Conservation (phyloP, 2,797 vertebrate genomes). For the Siniperca undulata region DNA sequence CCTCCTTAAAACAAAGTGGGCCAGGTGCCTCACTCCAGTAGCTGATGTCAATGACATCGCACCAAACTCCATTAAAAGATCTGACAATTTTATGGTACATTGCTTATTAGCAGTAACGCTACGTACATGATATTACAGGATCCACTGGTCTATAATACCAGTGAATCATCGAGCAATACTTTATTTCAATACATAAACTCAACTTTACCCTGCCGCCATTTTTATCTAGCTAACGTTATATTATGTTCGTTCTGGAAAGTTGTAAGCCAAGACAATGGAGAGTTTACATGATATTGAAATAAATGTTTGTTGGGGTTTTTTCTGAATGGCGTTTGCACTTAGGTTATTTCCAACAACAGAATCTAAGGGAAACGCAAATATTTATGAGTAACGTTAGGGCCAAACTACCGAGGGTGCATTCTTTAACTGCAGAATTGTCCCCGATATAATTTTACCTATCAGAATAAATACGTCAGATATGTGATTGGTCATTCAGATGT, state of each 20-base stretch:
- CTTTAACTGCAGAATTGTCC: background rate
- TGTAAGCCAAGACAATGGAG: background rate
- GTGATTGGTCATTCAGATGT: constrained; percentile 37
- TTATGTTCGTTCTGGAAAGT: background rate
- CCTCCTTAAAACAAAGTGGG: too few relatives aligned
- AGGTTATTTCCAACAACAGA: background rate
- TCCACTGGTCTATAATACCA: background rate
- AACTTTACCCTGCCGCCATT: background rate
- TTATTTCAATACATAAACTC: background rate
- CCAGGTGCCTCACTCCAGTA: background rate
- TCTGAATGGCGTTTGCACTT: background rate
- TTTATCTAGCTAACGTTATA: background rate
- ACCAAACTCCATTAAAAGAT: constrained; percentile 24
- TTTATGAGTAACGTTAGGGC: rapidly evolving
- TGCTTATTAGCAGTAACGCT: background rate
- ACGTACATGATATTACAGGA: background rate
- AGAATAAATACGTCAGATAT: background rate
- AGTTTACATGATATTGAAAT: background rate
- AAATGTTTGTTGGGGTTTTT: background rate
- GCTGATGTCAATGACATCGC: background rate
- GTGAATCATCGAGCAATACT: background rate
- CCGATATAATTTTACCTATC: background rate
- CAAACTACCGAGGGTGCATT: rapidly evolving
- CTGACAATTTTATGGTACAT: background rate
- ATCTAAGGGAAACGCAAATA: background rate